Conservation (phyloP, 2,797 vertebrate species). For the Tiaroga cobitis region DNA sequence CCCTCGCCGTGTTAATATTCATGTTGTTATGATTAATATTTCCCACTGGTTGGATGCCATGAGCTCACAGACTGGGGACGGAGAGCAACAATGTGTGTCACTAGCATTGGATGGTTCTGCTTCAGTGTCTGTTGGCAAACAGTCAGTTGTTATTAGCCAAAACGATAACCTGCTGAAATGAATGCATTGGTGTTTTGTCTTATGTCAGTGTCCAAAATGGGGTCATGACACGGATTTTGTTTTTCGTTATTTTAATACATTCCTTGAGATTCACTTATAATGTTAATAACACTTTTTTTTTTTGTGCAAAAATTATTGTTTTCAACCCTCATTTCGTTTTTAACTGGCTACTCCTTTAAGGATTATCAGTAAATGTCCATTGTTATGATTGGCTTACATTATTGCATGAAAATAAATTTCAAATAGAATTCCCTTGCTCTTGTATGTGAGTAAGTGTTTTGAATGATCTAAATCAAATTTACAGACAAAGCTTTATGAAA, state of each 20-base stretch:
- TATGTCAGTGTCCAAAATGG: constrained; percentile 7
- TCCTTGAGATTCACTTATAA: background rate
- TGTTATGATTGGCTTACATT: background rate
- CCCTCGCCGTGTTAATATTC: constrained; percentile 75
- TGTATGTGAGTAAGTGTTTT: background rate
- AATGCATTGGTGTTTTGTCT: constrained; percentile 71
- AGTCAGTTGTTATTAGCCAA: constrained; percentile 38
- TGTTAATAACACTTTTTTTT: too few species aligned
- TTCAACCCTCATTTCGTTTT: too few species aligned
- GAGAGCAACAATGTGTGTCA: constrained; percentile 60
- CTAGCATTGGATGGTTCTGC: constrained; percentile 64
- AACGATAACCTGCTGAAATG: constrained; percentile 67
- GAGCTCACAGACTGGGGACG: constrained; percentile 53
- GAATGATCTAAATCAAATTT: background rate
- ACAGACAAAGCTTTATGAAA: background rate
- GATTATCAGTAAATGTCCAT: background rate
- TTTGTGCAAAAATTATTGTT: too few species aligned
- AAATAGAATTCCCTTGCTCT: too few species aligned
- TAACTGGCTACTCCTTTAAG: background rate
- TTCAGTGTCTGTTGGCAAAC: constrained; percentile 72
- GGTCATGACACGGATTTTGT: background rate
- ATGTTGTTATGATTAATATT: constrained; percentile 78
- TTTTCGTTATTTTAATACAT: background rate
- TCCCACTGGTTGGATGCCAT: constrained; percentile 65
- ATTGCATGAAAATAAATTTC: background rate